phyloP scores from a whole-genome alignment of 2,797 vertebrate genomes.

The Hyperoplus lanceolatus region DNA sequence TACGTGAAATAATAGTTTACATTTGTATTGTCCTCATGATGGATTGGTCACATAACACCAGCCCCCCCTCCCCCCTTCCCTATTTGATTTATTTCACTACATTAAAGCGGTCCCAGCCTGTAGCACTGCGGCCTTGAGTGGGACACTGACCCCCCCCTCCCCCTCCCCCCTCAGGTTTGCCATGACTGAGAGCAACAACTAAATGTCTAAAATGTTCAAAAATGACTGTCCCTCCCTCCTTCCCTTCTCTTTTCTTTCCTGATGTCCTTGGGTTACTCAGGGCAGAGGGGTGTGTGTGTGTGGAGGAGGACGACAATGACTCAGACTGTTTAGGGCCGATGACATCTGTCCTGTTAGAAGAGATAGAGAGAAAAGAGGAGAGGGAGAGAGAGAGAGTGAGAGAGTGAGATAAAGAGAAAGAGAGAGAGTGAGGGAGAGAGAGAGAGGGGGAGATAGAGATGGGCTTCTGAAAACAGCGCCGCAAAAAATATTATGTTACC shows the following conservation, averaged over 20 bases:
- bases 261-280: slow-evolving; percentile 73
- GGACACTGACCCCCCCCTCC: slow-evolving; percentile 45
- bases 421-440: slow-evolving; percentile 9
- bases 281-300: slow-evolving; percentile 35
- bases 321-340: slow-evolving; percentile 73
- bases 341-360: slow-evolving; percentile 78
- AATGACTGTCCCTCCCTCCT: slow-evolving; percentile 51
- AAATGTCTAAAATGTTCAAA: slow-evolving; percentile 64
- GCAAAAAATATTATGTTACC: slow-evolving; percentile 81
- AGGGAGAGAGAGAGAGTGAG: too few relatives aligned
- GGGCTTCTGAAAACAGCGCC: slow-evolving; percentile 73
- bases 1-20: slow-evolving; percentile 2
- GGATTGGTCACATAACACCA: slow-evolving; percentile 23
- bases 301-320: slow-evolving; percentile 69
- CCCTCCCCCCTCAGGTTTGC: slow-evolving; percentile 31
- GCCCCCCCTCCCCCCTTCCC: not conserved
- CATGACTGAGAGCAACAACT: slow-evolving; percentile 59
- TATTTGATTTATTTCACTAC: slow-evolving; percentile 46
- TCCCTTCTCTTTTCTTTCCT: not conserved
- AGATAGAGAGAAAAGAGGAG: slow-evolving; percentile 45
- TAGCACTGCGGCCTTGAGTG: slow-evolving; percentile 55
- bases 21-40: slow-evolving; percentile 29
- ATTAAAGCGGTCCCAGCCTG: slow-evolving; percentile 27
- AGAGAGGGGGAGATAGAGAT: slow-evolving; percentile 39
- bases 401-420: slow-evolving; percentile 38